These are phyloP conservation scores for Poeciliopsis retropinna DNA, from an alignment of 2,113 vertebrate genomes.

Conservation along the genomic window DNA sequence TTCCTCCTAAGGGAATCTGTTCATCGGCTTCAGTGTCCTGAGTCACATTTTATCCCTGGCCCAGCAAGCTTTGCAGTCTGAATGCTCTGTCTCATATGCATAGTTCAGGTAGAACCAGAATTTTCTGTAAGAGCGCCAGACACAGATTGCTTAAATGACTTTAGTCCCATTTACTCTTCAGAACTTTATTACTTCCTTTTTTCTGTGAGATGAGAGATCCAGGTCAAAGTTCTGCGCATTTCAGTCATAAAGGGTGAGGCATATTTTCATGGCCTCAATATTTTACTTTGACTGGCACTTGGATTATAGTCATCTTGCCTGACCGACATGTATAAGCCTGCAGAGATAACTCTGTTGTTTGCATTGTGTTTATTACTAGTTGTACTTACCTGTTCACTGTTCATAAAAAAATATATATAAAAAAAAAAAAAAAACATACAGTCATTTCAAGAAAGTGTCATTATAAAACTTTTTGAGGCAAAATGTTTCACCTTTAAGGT, in stretches of 20 bases:
- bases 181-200: neutral
- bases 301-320: conserved; percentile 20
- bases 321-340: conserved; percentile 37
- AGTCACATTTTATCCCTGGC: conserved; percentile 57
- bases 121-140: conserved; percentile 5
- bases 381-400: neutral
- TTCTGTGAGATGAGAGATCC: neutral
- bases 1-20: conserved; percentile 53
- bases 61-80: conserved; percentile 45
- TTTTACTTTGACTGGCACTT: conserved; percentile 6
- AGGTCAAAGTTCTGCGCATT: neutral
- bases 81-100: conserved; percentile 1
- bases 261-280: conserved; percentile 15
- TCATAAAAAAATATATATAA: neutral
- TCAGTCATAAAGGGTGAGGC: conserved; percentile 6
- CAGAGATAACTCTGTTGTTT: neutral
- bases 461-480: neutral
- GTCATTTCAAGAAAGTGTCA: neutral
- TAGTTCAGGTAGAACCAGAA: conserved; percentile 28
- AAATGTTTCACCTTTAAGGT: neutral
- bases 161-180: neutral
- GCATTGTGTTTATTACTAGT: neutral
- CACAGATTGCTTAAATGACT: conserved; percentile 7
- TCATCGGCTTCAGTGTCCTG: conserved; percentile 57
- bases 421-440: neutral